Evolutionary conservation across 2,888 invertebrate genomes (phyloP).

Genomic region (Trichogramma evanescens): DNA sequence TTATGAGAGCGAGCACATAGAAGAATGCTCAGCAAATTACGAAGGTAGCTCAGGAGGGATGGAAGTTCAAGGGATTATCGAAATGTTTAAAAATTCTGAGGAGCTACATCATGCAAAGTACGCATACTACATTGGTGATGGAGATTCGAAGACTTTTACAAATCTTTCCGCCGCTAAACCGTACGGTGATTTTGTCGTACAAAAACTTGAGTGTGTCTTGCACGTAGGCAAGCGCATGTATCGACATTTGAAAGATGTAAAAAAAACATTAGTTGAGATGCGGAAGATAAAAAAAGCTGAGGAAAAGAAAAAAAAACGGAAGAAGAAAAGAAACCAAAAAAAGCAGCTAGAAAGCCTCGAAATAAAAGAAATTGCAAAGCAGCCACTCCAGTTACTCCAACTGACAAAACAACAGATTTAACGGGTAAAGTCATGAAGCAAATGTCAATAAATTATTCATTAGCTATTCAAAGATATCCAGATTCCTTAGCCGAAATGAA

Average conservation of each 20-base stretch:
- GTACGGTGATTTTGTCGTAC: slow-evolving; percentile 7
- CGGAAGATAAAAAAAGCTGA: background rate
- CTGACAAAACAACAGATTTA: slow-evolving; percentile 12
- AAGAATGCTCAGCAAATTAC: slow-evolving; percentile 6
- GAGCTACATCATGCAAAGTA: slow-evolving; percentile 9
- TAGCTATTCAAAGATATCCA: slow-evolving; percentile 6
- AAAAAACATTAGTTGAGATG: slow-evolving; percentile 5
- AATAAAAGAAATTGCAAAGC: slow-evolving; percentile 5
- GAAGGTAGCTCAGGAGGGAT: slow-evolving; percentile 10
- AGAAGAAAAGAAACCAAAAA: background rate
- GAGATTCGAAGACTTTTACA: slow-evolving; percentile 18
- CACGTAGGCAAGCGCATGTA: slow-evolving; percentile 13
- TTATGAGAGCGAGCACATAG: background rate
- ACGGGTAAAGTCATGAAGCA: slow-evolving; percentile 12
- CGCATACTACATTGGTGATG: slow-evolving; percentile 14
- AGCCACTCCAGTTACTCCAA: background rate
- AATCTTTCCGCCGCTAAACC: slow-evolving; percentile 11
- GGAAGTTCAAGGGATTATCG: slow-evolving; percentile 10
- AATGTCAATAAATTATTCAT: slow-evolving; percentile 5
- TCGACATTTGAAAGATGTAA: slow-evolving; percentile 10
- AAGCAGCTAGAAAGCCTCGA: background rate
- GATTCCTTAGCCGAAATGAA: slow-evolving; percentile 2
- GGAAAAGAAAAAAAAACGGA: slow-evolving; percentile 1
- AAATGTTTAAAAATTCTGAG: slow-evolving; percentile 7
- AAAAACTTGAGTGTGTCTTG: slow-evolving; percentile 12